phyloP scores from a whole-genome alignment of 2,113 vertebrate species.

The Lichenostomus cassidix region DNA sequence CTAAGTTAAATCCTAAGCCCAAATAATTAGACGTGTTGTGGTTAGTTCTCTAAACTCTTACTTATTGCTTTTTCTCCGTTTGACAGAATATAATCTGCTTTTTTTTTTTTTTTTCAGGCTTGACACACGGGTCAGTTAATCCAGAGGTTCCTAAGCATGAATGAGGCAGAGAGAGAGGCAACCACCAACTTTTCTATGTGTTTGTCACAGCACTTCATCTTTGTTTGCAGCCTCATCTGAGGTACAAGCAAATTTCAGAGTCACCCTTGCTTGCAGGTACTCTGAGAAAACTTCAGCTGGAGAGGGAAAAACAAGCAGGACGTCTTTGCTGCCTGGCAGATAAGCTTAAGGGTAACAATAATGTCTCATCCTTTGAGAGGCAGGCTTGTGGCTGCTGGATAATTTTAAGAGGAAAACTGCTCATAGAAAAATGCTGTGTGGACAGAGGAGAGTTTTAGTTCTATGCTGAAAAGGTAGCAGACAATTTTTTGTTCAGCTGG shows the following conservation, averaged over 20 bases:
- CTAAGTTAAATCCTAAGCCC: conserved; percentile 45
- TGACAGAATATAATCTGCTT: conserved; percentile 26
- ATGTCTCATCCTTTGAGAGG: background rate
- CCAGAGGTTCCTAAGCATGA: background rate
- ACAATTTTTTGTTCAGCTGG: background rate
- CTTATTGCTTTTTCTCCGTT: conserved; percentile 12
- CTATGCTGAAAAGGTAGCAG: background rate
- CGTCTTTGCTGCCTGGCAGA: background rate
- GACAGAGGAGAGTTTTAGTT: background rate
- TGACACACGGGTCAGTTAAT: conserved; percentile 21
- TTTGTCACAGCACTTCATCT: conserved; percentile 26
- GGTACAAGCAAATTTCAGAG: conserved; percentile 13
- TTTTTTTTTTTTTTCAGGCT: background rate
- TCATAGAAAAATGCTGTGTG: background rate
- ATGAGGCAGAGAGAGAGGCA: background rate
- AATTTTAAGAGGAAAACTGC: background rate
- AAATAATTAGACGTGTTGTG: conserved; percentile 46
- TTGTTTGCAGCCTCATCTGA: conserved; percentile 30
- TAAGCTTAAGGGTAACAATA: background rate
- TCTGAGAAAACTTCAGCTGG: background rate
- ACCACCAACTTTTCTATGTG: background rate
- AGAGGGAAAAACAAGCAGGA: background rate
- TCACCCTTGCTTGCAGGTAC: background rate
- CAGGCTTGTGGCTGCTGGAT: background rate
- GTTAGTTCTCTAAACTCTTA: conserved; percentile 37